Evolutionary conservation across 2,888 invertebrate genomes (phyloP).

Genomic region (Pseudococcus longispinus): DNA sequence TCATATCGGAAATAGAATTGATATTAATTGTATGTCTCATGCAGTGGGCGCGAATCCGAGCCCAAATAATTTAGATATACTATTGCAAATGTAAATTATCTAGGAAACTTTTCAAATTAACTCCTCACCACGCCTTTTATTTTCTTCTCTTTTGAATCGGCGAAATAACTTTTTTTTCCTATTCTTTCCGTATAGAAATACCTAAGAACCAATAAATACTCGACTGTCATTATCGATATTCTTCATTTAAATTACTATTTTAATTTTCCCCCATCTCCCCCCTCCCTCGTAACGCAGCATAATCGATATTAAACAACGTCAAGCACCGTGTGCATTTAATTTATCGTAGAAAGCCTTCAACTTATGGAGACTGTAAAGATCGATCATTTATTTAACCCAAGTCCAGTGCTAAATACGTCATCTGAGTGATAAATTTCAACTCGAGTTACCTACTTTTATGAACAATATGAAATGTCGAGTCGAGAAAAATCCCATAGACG

Average conservation of each 20-base stretch:
- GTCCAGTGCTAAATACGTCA: not conserved
- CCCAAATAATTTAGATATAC: not conserved
- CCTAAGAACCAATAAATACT: constrained; percentile 8
- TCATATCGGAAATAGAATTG: constrained; percentile 3
- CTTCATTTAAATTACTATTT: constrained; percentile 9
- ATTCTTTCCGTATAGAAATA: not conserved
- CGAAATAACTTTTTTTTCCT: not conserved
- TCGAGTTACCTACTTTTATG: not conserved
- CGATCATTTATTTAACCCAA: not conserved
- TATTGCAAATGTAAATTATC: not conserved
- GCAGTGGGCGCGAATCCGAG: not conserved
- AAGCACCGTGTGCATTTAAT: not conserved
- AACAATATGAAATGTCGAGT: not conserved
- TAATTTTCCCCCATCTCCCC: not conserved
- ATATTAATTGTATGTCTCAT: not conserved
- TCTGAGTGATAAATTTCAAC: not conserved
- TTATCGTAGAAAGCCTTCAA: not conserved
- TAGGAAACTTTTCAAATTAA: not conserved
- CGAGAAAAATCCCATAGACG: not conserved
- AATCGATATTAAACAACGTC: not conserved
- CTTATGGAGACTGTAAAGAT: not conserved
- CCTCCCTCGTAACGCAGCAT: not conserved
- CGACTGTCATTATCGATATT: constrained; percentile 9
- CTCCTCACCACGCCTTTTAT: not conserved
- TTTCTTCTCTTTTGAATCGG: not conserved